Base-by-base conservation (phyloP, 2,888 invertebrate genomes). In the Formica aserva region DNA sequence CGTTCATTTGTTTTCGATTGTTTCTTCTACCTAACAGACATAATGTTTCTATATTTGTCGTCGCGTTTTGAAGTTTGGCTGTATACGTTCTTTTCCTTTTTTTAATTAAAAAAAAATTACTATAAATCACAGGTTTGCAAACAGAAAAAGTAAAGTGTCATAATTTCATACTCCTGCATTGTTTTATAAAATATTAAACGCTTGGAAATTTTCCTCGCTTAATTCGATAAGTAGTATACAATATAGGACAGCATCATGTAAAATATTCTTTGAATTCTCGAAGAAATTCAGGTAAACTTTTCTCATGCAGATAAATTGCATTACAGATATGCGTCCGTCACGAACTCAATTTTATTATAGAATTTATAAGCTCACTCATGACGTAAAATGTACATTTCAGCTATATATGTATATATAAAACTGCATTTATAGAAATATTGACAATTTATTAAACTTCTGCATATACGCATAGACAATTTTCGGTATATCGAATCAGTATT, bases 171-270 rank as follows among this genome's bases (percentile, higher is more conserved):
- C 60, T 55, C 22, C 18, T 57, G 22, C 35, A 29, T 41, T 35
- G 35, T 66, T 77, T 52, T 52, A 52, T n/a, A 13, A 48, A 60
- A 72, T 11, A 35, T 60, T 1, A 82, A 87, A 69, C 84, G 74
- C 84, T 77, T 87, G 77, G 29, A 87, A 72, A 71, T 62, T 87
- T 60, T 77, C 82, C 32, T 52, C 29, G 55, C 29, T 52, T 65
- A 52, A 13, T 77, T 57, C 32, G 29, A 71, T 41, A 66, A 76
- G 8, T 22, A 15, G 6, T 48, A 76, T 26, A 18, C 35, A 35
- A 76, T 48, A 22, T 26, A 8, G 45, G 13, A 38, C n/a, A 69
- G 69, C n/a, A 29, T 67, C 13, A 38, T 2, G 9, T 2, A 5
- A 32, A 55, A 32, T 45, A n/a, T 72, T 45, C 1, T 6, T 57